phyloP scores from a whole-genome alignment of 2,888 invertebrate species.

The Scaptomyza polygonia region DNA sequence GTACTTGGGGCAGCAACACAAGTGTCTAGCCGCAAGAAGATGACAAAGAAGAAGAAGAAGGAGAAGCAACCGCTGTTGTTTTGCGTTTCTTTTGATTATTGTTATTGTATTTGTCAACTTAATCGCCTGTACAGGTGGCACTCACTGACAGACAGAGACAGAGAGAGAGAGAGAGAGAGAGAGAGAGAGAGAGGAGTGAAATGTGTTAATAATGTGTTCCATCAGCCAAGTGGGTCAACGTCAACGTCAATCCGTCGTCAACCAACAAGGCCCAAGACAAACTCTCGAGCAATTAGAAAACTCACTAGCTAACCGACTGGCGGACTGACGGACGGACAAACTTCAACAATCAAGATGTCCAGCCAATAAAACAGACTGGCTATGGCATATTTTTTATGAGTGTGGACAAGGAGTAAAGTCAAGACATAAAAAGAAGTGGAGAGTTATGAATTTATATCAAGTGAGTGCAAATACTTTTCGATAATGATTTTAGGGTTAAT shows the following conservation, averaged over 20 bases:
- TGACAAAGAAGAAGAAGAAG: not conserved
- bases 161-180: constrained; percentile 29
- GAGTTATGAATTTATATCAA: no score
- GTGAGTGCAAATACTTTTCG: no score
- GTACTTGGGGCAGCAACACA: not conserved
- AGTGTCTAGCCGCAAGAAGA: no score
- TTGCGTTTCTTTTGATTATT: not conserved
- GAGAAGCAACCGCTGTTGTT: constrained; percentile 6
- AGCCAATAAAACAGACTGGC: no score
- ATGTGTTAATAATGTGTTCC: constrained; percentile 76
- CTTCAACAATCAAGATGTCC: no score
- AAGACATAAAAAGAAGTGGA: no score
- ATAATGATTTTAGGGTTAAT: no score
- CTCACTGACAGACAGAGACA: not conserved
- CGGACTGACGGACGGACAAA: no score
- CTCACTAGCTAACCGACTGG: not conserved
- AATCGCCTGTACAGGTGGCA: constrained; percentile 39
- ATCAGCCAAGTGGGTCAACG: constrained; percentile 75
- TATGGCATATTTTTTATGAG: no score
- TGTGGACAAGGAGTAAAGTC: no score
- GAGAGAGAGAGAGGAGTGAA: constrained; percentile 54
- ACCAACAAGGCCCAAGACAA: constrained; percentile 65
- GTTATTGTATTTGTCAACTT: constrained; percentile 55
- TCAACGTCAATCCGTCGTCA: no score
- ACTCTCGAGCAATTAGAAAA: constrained; percentile 47